These are phyloP conservation scores for Datnioides undecimradiatus DNA, from an alignment of 2,113 vertebrate species.

Conservation along the genomic window DNA sequence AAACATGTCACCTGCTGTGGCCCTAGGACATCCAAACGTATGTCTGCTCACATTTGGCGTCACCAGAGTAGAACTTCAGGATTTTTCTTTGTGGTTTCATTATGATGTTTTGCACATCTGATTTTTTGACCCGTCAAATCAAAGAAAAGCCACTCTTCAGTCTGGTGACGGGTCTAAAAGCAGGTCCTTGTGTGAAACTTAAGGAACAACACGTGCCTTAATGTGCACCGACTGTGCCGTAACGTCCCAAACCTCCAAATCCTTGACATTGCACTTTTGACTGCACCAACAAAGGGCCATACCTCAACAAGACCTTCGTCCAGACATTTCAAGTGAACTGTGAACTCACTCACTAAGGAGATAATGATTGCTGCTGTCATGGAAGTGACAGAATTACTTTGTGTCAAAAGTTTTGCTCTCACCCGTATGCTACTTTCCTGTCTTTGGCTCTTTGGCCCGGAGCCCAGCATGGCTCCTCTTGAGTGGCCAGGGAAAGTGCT, in stretches of 20 bases:
- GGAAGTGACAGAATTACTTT: conserved; percentile 55
- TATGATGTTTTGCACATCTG: background rate
- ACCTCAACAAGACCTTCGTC: conserved; percentile 33
- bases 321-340: conserved; percentile 42
- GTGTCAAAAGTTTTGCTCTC: conserved; percentile 61
- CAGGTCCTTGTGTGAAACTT: background rate
- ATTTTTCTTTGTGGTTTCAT: background rate
- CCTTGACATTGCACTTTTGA: conserved; percentile 5
- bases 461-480: conserved; percentile 57
- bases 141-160: background rate
- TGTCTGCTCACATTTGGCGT: too few species aligned
- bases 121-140: background rate
- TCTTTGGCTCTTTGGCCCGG: conserved; percentile 47
- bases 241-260: background rate
- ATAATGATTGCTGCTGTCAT: conserved; percentile 49
- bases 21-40: too few species aligned
- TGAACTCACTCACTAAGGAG: conserved; percentile 33
- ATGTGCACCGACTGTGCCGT: background rate
- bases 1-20: background rate
- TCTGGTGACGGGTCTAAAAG: background rate
- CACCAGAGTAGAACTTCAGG: background rate
- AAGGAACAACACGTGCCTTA: background rate
- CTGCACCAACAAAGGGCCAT: conserved; percentile 9
- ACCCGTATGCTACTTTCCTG: conserved; percentile 26
- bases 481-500: conserved; percentile 67